Evolutionary conservation across 2,113 vertebrate species (phyloP).

Genomic region (Motacilla alba): DNA sequence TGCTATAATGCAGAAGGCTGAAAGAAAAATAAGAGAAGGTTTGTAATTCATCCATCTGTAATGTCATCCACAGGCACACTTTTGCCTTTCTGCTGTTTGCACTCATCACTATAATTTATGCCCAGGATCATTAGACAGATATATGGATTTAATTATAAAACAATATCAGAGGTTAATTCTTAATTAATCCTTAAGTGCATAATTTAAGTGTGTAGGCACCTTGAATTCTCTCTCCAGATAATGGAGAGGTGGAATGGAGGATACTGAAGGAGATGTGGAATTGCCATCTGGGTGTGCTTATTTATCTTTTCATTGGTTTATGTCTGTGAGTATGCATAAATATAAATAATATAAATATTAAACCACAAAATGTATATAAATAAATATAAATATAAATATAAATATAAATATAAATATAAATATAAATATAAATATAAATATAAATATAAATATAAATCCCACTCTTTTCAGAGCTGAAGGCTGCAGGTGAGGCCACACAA

Average conservation of each 20-base stretch:
- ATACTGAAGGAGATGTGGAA: not conserved
- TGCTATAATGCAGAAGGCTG: not conserved
- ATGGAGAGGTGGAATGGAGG: not conserved
- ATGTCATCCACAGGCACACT: not conserved
- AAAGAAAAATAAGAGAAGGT: not conserved
- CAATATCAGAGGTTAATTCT: not conserved
- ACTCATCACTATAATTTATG: not conserved
- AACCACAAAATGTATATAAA: too few relatives aligned
- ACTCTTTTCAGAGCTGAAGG: not conserved
- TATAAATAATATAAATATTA: not conserved
- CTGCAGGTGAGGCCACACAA: not conserved
- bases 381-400: accelerated
- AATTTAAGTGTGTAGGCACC: not conserved
- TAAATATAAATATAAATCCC: accelerated
- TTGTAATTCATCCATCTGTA: not conserved
- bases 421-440: accelerated
- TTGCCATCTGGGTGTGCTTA: not conserved
- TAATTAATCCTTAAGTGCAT: not conserved
- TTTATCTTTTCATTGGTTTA: not conserved
- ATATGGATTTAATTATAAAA: not conserved
- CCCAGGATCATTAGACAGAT: not conserved
- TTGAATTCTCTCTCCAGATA: not conserved
- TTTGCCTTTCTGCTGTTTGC: not conserved
- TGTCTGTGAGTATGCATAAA: accelerated
- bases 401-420: too few relatives aligned